Evolutionary conservation across 64 coral and sea anemone genomes (phyloP).

Genomic region (Astreopora myriophthalma): DNA sequence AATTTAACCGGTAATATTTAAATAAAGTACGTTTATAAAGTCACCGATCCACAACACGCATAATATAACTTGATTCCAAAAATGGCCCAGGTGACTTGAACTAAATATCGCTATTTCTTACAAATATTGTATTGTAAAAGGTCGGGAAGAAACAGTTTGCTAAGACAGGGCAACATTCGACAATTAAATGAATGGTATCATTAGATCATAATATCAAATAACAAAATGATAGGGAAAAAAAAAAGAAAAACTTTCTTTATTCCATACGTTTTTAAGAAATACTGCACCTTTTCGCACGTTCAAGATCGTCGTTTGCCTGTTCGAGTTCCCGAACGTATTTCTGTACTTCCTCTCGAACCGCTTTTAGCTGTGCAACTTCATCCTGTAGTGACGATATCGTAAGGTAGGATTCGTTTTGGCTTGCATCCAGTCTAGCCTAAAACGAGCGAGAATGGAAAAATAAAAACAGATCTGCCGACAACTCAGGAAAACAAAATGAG

Average conservation of each 20-base stretch:
- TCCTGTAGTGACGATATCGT: constrained; percentile 97
- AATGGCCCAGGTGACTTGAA: neutral
- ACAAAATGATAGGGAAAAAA: neutral
- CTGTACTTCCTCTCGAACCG: constrained; percentile 90
- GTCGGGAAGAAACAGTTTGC: neutral
- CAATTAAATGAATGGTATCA: neutral
- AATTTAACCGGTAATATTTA: constrained; percentile 1
- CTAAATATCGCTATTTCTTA: neutral
- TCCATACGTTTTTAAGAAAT: neutral
- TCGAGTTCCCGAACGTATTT: constrained; percentile 99
- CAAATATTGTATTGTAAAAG: too few relatives aligned
- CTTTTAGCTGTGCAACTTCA: constrained; percentile 96
- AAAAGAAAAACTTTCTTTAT: neutral
- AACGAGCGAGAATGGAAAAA: neutral
- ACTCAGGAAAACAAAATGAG: neutral
- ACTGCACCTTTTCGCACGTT: constrained; percentile 97
- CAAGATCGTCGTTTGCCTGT: constrained; percentile 97
- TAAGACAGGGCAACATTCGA: neutral
- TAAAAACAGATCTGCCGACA: neutral
- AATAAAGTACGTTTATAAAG: neutral
- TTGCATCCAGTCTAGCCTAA: constrained; percentile 97
- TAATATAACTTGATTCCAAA: neutral
- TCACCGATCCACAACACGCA: neutral
- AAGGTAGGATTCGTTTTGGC: constrained; percentile 97
- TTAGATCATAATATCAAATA: neutral